phyloP scores from a whole-genome alignment of 2,113 vertebrate genomes.

The Delphinus delphis region DNA sequence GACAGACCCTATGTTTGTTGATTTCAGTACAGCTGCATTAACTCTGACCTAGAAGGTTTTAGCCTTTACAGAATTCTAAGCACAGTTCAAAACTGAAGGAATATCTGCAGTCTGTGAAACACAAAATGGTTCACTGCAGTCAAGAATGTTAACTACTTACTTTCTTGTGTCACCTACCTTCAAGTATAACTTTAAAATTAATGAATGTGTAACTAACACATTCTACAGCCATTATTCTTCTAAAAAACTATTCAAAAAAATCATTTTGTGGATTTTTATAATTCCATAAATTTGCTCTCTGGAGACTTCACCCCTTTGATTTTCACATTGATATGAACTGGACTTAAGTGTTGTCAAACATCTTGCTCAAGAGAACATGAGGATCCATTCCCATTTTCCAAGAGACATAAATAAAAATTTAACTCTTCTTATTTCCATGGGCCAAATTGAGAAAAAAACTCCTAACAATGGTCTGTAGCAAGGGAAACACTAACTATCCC shows the following conservation, averaged over 20 bases:
- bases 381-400: background rate
- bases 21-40: background rate
- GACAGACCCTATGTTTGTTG: background rate
- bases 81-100: constrained; percentile 22
- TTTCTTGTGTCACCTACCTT: constrained; percentile 19
- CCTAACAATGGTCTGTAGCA: background rate
- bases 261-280: constrained; percentile 26
- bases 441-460: background rate
- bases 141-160: background rate
- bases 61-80: constrained; percentile 12
- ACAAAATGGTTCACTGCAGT: background rate
- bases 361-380: background rate
- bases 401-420: constrained; percentile 1
- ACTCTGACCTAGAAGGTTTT: background rate
- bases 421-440: constrained; percentile 8
- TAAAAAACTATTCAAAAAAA: background rate
- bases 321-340: background rate
- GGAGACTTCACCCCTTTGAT: background rate
- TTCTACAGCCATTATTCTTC: background rate
- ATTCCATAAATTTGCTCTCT: background rate
- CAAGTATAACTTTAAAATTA: background rate
- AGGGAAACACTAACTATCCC: background rate
- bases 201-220: background rate
- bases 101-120: background rate
- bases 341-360: background rate